Percentiles rank a stretch among this genome's conserved stretches.
Conservation (phyloP, 2,113 vertebrate genomes). For the Mirza zaza region DNA sequence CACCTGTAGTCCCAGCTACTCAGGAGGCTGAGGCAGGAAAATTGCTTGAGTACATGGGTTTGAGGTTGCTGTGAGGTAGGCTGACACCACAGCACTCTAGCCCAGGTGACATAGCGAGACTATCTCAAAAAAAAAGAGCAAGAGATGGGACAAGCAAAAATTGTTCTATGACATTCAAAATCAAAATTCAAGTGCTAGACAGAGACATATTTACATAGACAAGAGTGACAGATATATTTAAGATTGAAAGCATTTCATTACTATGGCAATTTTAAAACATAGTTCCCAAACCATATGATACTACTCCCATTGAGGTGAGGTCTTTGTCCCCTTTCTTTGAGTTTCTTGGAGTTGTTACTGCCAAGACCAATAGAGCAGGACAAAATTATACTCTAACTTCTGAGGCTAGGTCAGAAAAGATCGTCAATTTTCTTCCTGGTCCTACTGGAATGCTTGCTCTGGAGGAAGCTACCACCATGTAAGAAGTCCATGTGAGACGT, state of each 20-base stretch:
- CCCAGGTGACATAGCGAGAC: no score
- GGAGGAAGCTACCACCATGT: neutral
- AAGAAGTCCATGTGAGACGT: neutral
- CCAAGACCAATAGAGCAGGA: neutral
- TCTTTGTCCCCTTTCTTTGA: neutral
- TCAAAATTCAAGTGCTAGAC: neutral
- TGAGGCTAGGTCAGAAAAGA: neutral
- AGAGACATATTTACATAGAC: neutral
- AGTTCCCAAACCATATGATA: neutral
- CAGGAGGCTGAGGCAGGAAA: no score
- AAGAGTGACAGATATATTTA: neutral
- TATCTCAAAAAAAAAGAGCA: no score
- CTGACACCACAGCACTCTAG: no score
- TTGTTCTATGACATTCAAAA: conserved; percentile 10
- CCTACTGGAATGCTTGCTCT: neutral
- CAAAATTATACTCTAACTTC: neutral
- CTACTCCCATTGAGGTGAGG: neutral
- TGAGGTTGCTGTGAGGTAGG: no score
- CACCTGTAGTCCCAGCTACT: no score
- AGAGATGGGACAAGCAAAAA: neutral
- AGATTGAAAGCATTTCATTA: neutral
- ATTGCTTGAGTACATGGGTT: no score
- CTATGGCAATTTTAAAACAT: neutral
- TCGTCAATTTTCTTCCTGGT: neutral
- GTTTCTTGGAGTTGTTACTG: neutral